Evolutionary conservation across 2,113 vertebrate species (phyloP), one percentile per base, ranked within the genome.

Genomic region (Cyanoramphus novaezelandiae): DNA sequence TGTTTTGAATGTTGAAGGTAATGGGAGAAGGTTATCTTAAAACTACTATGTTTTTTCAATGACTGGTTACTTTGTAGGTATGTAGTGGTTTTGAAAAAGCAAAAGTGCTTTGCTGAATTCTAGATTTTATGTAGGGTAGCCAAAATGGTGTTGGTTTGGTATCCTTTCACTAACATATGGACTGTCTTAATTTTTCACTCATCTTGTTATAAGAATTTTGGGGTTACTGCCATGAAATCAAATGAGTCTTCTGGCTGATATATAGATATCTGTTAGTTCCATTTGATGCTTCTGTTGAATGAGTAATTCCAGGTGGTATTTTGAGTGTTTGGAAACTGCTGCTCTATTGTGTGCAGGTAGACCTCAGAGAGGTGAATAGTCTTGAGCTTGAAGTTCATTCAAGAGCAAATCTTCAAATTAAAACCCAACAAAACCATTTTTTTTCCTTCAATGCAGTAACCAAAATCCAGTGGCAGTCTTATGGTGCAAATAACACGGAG

Each of bases 1-100:
- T 95, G 77, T 94, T 70, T 96, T 96, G 91, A 98, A 98, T 78
- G 93, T 93, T 82, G 99, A 99, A 97, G 99, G 99, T 99, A 98
- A 98, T 70, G 83, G 44, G 39, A 31, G 31, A 63, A 67, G 20
- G 50, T 53, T 59, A 24, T 71, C 70, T n/a, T 71, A 70, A 65
- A 80, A 21, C 2, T 39, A 1, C 14, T 43, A 1, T 7, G 4
- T 59, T 78, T 82, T 65, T 64, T 7, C 14, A 37, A 3, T 46
- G 50, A 44, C 24, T 65, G 35, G 28, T 77, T 63, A 17, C 7
- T 92, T 69, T 21, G 12, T 55, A 25, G 11, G 21, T 50, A 20
- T 53, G 59, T 65, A 13, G 17, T 52, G 33, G 28, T 49, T 71
- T 75, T 55, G 55, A 57, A 64, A 84, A 84, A 9, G 2, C 4